phyloP scores from a whole-genome alignment of 2,113 vertebrate genomes.

The Parus major region DNA sequence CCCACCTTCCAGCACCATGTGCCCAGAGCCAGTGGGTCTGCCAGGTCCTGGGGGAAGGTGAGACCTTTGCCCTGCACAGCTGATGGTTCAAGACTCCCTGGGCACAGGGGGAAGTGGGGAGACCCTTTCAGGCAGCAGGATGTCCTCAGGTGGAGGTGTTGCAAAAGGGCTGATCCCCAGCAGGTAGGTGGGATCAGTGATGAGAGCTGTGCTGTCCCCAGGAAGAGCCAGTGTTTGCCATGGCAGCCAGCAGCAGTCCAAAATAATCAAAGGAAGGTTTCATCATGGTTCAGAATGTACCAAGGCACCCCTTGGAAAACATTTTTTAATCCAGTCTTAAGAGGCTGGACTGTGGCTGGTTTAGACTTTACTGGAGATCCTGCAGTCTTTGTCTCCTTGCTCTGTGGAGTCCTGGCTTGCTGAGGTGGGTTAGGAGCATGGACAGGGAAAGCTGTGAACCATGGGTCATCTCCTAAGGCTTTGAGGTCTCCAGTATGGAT shows the following conservation, averaged over 20 bases:
- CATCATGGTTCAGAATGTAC: not conserved
- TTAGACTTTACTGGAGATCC: not conserved
- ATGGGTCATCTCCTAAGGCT: not conserved
- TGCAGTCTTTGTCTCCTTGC: not conserved
- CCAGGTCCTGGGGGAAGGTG: not conserved
- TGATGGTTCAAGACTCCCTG: not conserved
- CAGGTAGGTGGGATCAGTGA: not conserved
- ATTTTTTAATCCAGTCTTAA: not conserved
- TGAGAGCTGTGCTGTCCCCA: not conserved
- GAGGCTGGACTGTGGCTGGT: not conserved
- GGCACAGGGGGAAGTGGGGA: not conserved
- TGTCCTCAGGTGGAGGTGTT: not conserved
- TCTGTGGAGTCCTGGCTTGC: not conserved
- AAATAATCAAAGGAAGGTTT: not conserved
- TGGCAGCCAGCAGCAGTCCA: not conserved
- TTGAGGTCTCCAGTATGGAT: not conserved
- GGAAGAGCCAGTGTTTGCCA: not conserved
- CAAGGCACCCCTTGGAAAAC: not conserved
- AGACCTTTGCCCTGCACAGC: not conserved
- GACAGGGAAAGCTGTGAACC: not conserved
- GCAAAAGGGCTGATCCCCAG: not conserved
- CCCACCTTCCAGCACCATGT: not conserved
- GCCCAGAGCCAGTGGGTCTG: not conserved
- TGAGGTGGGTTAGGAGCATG: not conserved
- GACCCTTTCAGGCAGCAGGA: not conserved